phyloP scores from a whole-genome alignment of 2,113 vertebrate genomes.

The Trogon surrucura region DNA sequence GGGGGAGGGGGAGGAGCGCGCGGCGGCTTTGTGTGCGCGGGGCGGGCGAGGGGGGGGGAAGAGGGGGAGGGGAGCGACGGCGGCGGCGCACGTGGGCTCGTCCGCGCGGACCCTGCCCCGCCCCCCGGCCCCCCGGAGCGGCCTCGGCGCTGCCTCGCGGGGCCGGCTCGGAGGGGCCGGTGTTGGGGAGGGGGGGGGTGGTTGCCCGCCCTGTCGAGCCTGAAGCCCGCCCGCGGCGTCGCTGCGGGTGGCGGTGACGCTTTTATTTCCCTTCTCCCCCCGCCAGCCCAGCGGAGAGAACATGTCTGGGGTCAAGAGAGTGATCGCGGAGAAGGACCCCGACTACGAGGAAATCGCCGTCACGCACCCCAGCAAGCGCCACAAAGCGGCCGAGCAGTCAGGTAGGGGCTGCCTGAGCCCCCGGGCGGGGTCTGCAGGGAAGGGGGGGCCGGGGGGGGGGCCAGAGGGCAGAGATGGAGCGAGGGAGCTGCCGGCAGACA shows the following conservation, averaged over 20 bases:
- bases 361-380: conserved; percentile 87
- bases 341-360: conserved; percentile 93
- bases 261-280: not conserved
- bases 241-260: not conserved
- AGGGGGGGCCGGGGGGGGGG: not conserved
- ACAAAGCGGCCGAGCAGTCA: conserved; percentile 88
- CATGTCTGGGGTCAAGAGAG: conserved; percentile 96
- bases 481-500: not conserved
- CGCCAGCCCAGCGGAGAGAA: not conserved
- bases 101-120: too few relatives aligned
- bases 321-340: conserved; percentile 90
- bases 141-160: too few relatives aligned
- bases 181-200: too few relatives aligned
- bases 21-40: too few relatives aligned
- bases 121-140: too few relatives aligned
- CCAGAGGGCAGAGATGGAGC: not conserved
- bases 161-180: too few relatives aligned
- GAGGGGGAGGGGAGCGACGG: too few relatives aligned
- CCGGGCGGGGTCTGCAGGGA: accelerated
- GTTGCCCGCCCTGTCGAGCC: not conserved
- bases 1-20: too few relatives aligned
- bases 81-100: too few relatives aligned
- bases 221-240: not conserved
- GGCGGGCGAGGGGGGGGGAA: too few relatives aligned
- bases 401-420: conserved; percentile 73